A percentile compares a stretch with the other conserved stretches of the same genome.
Evolutionary conservation across 2,113 vertebrate genomes (phyloP).

Genomic region (Terrapene triunguis): DNA sequence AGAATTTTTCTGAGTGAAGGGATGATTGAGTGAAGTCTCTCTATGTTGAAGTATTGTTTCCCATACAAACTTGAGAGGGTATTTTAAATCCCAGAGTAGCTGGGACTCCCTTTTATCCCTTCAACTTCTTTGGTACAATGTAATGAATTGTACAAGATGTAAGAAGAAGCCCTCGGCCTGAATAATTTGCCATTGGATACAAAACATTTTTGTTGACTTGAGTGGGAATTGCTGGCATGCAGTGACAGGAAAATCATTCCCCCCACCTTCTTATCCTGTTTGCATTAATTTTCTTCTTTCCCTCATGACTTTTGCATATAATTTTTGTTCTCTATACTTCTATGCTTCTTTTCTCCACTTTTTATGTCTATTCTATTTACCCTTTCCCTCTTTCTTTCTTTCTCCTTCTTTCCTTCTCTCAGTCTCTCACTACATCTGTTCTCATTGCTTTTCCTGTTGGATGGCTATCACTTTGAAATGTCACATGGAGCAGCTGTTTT

Average conservation of each 20-base stretch:
- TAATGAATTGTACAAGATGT: neutral
- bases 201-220: neutral
- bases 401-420: neutral
- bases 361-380: rapidly evolving
- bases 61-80: neutral
- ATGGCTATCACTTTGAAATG: neutral
- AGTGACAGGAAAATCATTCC: neutral
- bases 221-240: neutral
- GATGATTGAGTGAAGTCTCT: neutral
- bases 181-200: neutral
- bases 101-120: neutral
- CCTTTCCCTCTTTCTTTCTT: neutral
- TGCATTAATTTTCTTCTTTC: neutral
- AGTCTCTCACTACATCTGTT: rapidly evolving
- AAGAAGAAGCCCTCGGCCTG: neutral
- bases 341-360: neutral
- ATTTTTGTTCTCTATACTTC: neutral
- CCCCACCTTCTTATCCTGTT: neutral
- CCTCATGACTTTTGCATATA: rapidly evolving
- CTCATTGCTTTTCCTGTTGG: neutral
- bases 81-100: neutral
- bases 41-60: neutral
- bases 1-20: neutral
- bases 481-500: neutral
- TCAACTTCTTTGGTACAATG: neutral